A percentile compares a stretch with the other conserved stretches of the same genome.
phyloP scores from a whole-genome alignment of 2,797 vertebrate genomes.

The Cryptoprocta ferox region DNA sequence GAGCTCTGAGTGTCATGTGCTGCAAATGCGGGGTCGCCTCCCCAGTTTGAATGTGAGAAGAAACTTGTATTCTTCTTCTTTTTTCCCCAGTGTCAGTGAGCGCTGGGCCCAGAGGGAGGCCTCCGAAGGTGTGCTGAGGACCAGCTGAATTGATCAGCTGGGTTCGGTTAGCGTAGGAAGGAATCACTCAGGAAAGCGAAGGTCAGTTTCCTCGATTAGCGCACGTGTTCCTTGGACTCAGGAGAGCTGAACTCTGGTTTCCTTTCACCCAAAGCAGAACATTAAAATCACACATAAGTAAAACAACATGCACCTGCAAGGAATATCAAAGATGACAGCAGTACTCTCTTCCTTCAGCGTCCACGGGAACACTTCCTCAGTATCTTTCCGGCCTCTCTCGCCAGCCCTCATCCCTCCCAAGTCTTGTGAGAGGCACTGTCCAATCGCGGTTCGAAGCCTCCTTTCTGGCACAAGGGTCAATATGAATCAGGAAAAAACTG shows the following conservation, averaged over 20 bases:
- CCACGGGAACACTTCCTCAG: not conserved
- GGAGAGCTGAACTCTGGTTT: not conserved
- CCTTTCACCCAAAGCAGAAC: not conserved
- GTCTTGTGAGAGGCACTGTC: not conserved
- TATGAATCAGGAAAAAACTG: not conserved
- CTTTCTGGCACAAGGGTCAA: not conserved
- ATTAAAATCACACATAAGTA: not conserved
- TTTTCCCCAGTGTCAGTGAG: not conserved
- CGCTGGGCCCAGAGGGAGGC: not conserved
- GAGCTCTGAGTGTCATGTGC: not conserved
- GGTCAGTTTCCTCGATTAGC: not conserved
- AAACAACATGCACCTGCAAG: accelerated
- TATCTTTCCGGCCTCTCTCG: not conserved
- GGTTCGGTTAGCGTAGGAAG: not conserved
- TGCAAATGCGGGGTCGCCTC: accelerated
- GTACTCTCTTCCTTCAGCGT: accelerated
- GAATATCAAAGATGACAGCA: not conserved
- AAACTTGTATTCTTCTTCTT: not conserved
- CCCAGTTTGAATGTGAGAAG: not conserved
- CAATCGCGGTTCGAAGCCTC: accelerated
- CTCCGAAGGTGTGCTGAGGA: not conserved
- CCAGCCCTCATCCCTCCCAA: accelerated
- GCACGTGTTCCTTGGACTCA: not conserved
- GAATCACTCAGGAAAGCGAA: not conserved
- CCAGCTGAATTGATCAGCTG: not conserved